Base-by-base conservation (phyloP, 2,797 vertebrate genomes). In the Falco naumanni region DNA sequence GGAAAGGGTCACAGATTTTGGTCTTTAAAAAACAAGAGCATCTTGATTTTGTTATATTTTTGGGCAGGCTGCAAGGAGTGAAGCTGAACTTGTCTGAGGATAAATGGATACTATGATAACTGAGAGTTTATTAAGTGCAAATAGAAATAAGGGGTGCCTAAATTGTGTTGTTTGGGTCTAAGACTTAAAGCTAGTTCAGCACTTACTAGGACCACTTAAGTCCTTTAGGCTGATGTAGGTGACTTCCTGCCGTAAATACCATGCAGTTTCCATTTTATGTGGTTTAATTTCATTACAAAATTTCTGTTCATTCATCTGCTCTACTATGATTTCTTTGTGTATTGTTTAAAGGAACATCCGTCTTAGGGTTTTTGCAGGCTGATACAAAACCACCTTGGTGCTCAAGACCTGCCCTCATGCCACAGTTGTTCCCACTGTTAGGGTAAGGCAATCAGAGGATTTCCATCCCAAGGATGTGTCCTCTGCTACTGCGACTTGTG, bases 41-140 rank as follows among this genome's bases (percentile, higher is more conserved):
- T 80, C 84, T 95, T 90, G 64, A 68, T 92, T 94, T 87, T 83
- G 20, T 94, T 95, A 60, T 13, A 18, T 68, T 85, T 96, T 96
- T 93, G 13, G 47, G 56, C 34, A 56, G 21, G 18, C 63, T 94
- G 12, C 43, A 57, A 43, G 66, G 50, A 50, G 50, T 92, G 81
- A 84, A 86, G 57, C 68, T 91, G 45, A 75, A 37, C 28, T 86
- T 86, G n/a, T 78, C 37, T 85, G 72, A 71, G 65, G 33, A 47
- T 80, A 80, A 92, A 76, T 75, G 17, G 37, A 29, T 86, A 29
- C 29, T 77, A n/a, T 66, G 57, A 33, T 60, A 60, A 60, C 39
- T 25, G 53, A 37, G 51, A 87, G 21, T 77, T 91, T 70, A 50
- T 37, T 26, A 34, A 61, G 45, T 79, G 22, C 34, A 51, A 72